Evolutionary conservation across 2,888 invertebrate species (phyloP).

Genomic region (Blera fallax): DNA sequence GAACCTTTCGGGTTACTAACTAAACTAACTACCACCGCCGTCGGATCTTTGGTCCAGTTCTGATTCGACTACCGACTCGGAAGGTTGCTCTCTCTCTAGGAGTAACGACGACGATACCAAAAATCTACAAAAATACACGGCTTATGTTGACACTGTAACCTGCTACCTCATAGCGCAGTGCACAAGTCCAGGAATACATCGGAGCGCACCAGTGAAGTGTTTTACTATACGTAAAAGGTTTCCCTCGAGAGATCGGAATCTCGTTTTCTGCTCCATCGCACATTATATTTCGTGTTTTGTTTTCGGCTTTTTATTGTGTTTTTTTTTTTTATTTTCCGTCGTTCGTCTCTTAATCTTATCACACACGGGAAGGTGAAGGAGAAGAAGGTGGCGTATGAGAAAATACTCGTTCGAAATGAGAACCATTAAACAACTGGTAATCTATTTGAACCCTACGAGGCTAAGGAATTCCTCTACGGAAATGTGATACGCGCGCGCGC

Average conservation of each 20-base stretch:
- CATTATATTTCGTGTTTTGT: conserved; percentile 67
- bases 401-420: conserved; percentile 49
- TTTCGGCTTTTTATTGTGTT: conserved; percentile 42
- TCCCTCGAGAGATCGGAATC: conserved; percentile 69
- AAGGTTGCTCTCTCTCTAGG: conserved; percentile 66
- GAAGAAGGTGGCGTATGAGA: conserved; percentile 28
- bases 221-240: conserved; percentile 50
- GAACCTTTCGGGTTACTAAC: conserved; percentile 46
- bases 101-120: conserved; percentile 13
- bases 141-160: conserved; percentile 69
- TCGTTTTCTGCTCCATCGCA: conserved; percentile 70
- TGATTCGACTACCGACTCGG: conserved; percentile 72
- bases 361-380: conserved; percentile 26
- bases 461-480: conserved; percentile 60
- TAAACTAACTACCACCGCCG: conserved; percentile 66
- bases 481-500: conserved; percentile 63
- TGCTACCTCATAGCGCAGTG: conserved; percentile 45
- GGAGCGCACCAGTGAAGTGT: conserved; percentile 28
- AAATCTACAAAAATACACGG: conserved; percentile 34
- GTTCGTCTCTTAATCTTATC: conserved; percentile 43
- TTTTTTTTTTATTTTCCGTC: conserved; percentile 7
- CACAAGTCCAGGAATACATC: conserved; percentile 39
- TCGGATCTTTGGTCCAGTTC: conserved; percentile 71
- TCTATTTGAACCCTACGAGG: conserved; percentile 63
- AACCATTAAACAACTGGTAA: conserved; percentile 54